Percentiles rank a stretch among this genome's conserved stretches.
phyloP scores from a whole-genome alignment of 1,140 invertebrate species.

The Drosophila varians region DNA sequence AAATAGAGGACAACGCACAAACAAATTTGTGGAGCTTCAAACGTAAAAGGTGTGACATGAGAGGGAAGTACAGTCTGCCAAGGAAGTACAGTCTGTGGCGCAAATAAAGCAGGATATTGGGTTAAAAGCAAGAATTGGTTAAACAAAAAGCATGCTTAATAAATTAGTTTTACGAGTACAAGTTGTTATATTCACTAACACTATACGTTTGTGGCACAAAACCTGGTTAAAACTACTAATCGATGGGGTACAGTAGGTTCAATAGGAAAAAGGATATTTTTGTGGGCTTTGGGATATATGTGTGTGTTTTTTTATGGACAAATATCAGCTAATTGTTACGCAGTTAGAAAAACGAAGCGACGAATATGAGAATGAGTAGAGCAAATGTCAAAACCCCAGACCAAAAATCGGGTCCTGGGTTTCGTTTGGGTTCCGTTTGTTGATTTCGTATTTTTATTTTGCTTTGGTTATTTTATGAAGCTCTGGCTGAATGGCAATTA shows the following conservation, averaged over 20 bases:
- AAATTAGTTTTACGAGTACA: constrained; percentile 1
- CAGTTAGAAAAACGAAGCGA: constrained; percentile 65
- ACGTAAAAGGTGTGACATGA: constrained; percentile 32
- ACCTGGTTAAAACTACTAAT: constrained; percentile 34
- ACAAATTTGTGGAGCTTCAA: constrained; percentile 24
- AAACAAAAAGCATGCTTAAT: constrained; percentile 15
- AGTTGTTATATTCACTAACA: constrained; percentile 9
- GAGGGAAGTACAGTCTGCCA: constrained; percentile 7
- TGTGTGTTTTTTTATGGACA: constrained; percentile 30
- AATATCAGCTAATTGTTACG: constrained; percentile 39
- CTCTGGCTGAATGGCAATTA: constrained; percentile 54
- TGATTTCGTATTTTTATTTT: constrained; percentile 45
- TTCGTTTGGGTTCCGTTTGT: constrained; percentile 33
- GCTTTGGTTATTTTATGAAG: constrained; percentile 68
- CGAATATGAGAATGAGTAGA: constrained; percentile 56
- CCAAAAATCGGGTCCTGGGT: constrained; percentile 18
- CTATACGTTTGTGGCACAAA: constrained; percentile 13
- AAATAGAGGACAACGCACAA: constrained; percentile 38
- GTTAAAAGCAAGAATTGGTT: constrained; percentile 1
- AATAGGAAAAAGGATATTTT: background rate
- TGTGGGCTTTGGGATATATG: constrained; percentile 2
- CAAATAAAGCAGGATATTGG: constrained; percentile 10
- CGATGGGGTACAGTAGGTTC: constrained; percentile 18
- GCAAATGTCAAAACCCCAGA: constrained; percentile 38
- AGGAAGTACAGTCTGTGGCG: no score